Percentiles rank a stretch among this genome's conserved stretches.
These are phyloP conservation scores for Paradisaea rubra DNA, from an alignment of 2,113 vertebrate species.

Conservation along the genomic window DNA sequence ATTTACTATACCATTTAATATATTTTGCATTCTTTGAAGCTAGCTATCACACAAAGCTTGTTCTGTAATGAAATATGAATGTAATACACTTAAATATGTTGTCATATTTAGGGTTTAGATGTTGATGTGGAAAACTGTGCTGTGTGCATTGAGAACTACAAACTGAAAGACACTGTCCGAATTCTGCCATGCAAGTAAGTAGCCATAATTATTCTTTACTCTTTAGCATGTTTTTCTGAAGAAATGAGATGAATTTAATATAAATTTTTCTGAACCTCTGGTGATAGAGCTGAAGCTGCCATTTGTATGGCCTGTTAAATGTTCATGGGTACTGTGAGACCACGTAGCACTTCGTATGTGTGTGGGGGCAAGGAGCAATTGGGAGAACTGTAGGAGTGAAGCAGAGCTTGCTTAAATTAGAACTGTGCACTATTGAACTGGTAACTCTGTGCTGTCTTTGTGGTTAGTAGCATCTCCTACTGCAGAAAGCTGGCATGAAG, in stretches of 20 bases:
- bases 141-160: conserved; percentile 82
- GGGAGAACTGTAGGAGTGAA: not conserved
- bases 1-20: not conserved
- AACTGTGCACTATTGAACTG: not conserved
- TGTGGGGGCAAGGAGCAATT: not conserved
- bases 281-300: not conserved
- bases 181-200: conserved; percentile 83
- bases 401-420: not conserved
- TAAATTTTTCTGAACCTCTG: not conserved
- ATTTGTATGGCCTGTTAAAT: not conserved
- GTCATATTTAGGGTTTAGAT: conserved; percentile 68
- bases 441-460: not conserved
- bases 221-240: not conserved
- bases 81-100: not conserved
- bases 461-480: not conserved
- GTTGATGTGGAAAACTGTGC: conserved; percentile 80
- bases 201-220: not conserved
- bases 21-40: not conserved
- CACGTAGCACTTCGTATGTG: rapidly evolving
- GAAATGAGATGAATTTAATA: not conserved
- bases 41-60: not conserved
- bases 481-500: not conserved
- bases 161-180: conserved; percentile 76
- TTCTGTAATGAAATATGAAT: not conserved
- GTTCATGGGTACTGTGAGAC: not conserved